These are phyloP conservation scores for Rousettus madagascariensis DNA, from an alignment of 2,797 vertebrate genomes.

Conservation along the genomic window DNA sequence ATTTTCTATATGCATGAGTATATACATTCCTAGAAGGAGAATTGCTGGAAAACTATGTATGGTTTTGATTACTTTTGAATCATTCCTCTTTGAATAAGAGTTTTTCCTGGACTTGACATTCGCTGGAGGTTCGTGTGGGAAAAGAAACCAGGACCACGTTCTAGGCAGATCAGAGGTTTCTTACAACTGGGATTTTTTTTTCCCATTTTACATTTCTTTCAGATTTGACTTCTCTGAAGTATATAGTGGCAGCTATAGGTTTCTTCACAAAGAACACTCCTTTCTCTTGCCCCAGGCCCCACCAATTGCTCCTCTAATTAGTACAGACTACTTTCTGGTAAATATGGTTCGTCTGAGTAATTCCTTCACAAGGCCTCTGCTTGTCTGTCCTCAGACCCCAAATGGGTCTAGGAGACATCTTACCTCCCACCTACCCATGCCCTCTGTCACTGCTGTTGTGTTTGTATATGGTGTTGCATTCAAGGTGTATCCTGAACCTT, in stretches of 20 bases:
- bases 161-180: conserved; percentile 20
- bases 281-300: not conserved
- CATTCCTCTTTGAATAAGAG: conserved; percentile 37
- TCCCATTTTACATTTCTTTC: conserved; percentile 13
- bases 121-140: not conserved
- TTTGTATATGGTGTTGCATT: not conserved
- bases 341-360: conserved; percentile 21
- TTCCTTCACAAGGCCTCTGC: not conserved
- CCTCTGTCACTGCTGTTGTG: not conserved
- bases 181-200: not conserved
- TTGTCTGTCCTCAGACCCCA: conserved; percentile 30
- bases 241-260: not conserved
- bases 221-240: conserved; percentile 23
- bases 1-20: conserved; percentile 34
- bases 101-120: conserved; percentile 41
- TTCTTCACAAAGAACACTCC: conserved; percentile 5
- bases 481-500: not conserved
- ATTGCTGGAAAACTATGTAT: conserved; percentile 3
- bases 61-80: conserved; percentile 48
- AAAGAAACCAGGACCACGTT: not conserved
- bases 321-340: conserved; percentile 28
- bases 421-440: not conserved
- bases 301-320: not conserved
- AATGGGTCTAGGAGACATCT: not conserved
- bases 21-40: conserved; percentile 42